These are phyloP conservation scores for Hystrix brachyura DNA, from an alignment of 2,113 vertebrate species.

Conservation along the genomic window DNA sequence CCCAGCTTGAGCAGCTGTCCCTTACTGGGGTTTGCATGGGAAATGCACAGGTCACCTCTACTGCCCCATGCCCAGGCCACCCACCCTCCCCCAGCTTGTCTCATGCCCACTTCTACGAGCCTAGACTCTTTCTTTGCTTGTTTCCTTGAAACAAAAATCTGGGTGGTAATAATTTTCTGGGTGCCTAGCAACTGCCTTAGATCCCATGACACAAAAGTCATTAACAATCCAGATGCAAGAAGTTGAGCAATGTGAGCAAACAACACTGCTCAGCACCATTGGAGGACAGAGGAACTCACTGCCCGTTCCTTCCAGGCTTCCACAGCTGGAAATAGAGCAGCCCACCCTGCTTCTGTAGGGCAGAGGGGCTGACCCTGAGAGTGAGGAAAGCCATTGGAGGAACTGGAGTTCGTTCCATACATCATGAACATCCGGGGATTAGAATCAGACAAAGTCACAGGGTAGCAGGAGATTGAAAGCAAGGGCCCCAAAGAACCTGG, in stretches of 20 bases:
- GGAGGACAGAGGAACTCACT: no score
- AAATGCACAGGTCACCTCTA: neutral
- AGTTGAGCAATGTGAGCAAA: neutral
- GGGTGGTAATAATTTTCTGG: neutral
- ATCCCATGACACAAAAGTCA: conserved; percentile 38
- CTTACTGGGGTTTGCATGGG: neutral
- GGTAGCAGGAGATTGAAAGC: neutral
- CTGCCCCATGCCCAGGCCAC: fast-evolving
- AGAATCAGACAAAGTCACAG: neutral
- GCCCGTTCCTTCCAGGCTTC: neutral
- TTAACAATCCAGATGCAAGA: neutral
- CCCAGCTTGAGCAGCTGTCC: neutral
- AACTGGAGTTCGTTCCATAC: neutral
- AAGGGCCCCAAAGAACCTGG: neutral
- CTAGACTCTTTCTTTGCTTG: conserved; percentile 31
- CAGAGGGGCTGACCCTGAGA: neutral
- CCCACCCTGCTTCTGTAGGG: neutral
- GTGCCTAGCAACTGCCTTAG: conserved; percentile 73
- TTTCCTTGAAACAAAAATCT: conserved; percentile 70
- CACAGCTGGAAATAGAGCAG: neutral
- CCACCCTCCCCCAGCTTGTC: neutral
- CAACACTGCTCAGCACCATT: neutral
- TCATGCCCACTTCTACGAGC: neutral
- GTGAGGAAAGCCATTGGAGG: neutral
- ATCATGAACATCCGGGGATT: neutral